Evolutionary conservation across 2,797 vertebrate species (phyloP).

Genomic region (Lutjanus campechanus): DNA sequence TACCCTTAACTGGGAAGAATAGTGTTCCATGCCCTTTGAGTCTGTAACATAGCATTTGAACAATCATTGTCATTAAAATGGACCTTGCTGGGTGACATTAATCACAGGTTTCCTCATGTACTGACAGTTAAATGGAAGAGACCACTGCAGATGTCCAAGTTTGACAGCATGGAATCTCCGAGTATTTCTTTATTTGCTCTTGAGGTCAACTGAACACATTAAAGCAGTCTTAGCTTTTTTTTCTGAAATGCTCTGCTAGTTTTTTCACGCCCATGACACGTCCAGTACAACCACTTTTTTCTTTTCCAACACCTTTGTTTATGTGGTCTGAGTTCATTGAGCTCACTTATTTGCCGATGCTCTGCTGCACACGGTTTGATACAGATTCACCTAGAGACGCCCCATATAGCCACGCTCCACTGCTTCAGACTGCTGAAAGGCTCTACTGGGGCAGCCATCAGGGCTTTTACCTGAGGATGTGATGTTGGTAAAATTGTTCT

Average conservation of each 20-base stretch:
- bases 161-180: slow-evolving; percentile 6
- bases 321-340: slow-evolving; percentile 30
- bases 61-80: slow-evolving; percentile 27
- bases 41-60: slow-evolving; percentile 7
- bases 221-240: neutral
- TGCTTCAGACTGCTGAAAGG: slow-evolving; percentile 37
- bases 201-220: slow-evolving; percentile 11
- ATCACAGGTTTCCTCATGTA: slow-evolving; percentile 10
- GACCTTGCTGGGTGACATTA: slow-evolving; percentile 19
- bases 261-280: neutral
- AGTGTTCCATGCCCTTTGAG: neutral
- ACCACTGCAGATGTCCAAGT: neutral
- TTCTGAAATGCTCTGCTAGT: slow-evolving; percentile 14
- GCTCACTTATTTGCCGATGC: slow-evolving; percentile 17
- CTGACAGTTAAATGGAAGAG: slow-evolving; percentile 33
- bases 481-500: slow-evolving; percentile 25
- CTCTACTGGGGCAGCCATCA: slow-evolving; percentile 19
- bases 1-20: slow-evolving; percentile 10
- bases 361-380: slow-evolving; percentile 44
- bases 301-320: slow-evolving; percentile 34
- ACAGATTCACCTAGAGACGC: slow-evolving; percentile 26
- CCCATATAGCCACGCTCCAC: slow-evolving; percentile 14
- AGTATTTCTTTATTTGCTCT: slow-evolving; percentile 22
- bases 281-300: slow-evolving; percentile 4
- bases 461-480: slow-evolving; percentile 19